These are phyloP conservation scores for Heliconius eleuchia DNA, from an alignment of 1,140 invertebrate genomes.

Conservation along the genomic window DNA sequence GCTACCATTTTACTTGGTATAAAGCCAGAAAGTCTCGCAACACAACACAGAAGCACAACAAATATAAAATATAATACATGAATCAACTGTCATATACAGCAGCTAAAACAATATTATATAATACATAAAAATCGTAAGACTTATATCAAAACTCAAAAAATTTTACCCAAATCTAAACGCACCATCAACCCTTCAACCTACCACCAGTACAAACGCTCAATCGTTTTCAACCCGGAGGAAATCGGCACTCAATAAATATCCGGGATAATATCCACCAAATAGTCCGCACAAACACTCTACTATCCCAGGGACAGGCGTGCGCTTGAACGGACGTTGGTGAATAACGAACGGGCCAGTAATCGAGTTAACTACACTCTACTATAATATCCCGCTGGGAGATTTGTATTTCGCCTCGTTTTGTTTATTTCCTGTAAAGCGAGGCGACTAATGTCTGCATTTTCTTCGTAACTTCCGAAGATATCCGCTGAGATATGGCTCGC, in stretches of 20 bases:
- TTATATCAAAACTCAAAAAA: too few species aligned
- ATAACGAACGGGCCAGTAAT: constrained; percentile 43
- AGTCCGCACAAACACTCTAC: constrained; percentile 35
- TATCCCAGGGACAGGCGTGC: constrained; percentile 18
- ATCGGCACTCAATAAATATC: constrained; percentile 38
- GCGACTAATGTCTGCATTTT: constrained; percentile 31
- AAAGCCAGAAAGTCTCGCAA: too few species aligned
- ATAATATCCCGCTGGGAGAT: constrained; percentile 44
- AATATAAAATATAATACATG: too few species aligned
- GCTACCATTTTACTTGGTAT: too few species aligned
- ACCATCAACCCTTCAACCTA: constrained; percentile 18
- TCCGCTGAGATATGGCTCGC: constrained; percentile 8
- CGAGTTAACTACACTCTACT: constrained; percentile 37
- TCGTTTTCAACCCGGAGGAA: constrained; percentile 14
- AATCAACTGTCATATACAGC: too few species aligned
- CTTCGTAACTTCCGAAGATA: constrained; percentile 25
- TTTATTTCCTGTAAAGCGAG: constrained; percentile 24
- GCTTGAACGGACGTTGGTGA: constrained; percentile 30
- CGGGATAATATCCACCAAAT: constrained; percentile 43
- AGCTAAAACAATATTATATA: background rate
- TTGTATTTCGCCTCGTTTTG: constrained; percentile 39
- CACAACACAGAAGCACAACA: too few species aligned
- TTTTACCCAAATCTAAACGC: background rate
- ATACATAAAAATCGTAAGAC: background rate
- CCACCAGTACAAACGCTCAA: background rate